A percentile compares a stretch with the other conserved stretches of the same genome.
phyloP scores from a whole-genome alignment of 2,888 invertebrate species.

The Melieria picta region DNA sequence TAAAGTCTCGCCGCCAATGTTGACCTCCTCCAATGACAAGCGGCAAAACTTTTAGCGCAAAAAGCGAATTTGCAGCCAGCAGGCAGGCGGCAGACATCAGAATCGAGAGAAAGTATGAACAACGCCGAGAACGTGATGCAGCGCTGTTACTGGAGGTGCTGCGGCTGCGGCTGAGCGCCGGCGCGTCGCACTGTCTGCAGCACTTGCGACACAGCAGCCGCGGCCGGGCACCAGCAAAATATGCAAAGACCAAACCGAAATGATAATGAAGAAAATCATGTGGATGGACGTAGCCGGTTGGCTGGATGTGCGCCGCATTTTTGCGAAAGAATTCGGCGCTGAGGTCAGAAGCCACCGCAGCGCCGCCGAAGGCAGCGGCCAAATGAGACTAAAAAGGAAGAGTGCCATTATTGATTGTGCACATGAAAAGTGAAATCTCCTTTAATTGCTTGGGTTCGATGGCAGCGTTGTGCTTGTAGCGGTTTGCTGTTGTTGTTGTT shows the following conservation, averaged over 20 bases:
- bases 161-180: no score
- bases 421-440: conserved; percentile 11
- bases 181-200: no score
- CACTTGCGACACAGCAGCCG: no score
- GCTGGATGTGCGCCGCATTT: not conserved
- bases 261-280: not conserved
- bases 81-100: not conserved
- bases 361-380: not conserved
- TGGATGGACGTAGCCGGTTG: no score
- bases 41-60: no score
- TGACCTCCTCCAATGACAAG: no score
- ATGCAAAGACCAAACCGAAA: not conserved
- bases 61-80: no score
- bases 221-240: not conserved
- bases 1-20: no score
- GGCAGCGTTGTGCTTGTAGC: not conserved
- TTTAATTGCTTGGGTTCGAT: not conserved
- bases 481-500: not conserved
- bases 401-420: not conserved
- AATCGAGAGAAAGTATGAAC: conserved; percentile 9
- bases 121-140: conserved; percentile 12
- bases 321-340: not conserved
- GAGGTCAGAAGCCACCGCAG: conserved; percentile 13
- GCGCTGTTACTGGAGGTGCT: not conserved
- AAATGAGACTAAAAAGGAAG: conserved; percentile 1